These are phyloP conservation scores for Myrmophylax atrothorax DNA, from an alignment of 2,113 vertebrate genomes.

Conservation along the genomic window DNA sequence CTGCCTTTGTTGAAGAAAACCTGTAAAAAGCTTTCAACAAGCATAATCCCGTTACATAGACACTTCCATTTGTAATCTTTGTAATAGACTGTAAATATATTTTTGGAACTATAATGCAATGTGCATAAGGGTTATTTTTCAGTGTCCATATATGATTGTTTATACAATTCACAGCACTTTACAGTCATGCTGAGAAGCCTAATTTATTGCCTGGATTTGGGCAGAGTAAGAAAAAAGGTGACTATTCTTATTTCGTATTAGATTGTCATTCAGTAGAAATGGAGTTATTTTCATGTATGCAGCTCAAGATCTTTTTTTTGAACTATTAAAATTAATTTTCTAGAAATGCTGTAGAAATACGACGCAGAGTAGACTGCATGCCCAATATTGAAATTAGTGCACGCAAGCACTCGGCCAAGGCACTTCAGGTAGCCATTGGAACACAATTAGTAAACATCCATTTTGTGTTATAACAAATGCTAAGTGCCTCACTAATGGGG, in stretches of 20 bases:
- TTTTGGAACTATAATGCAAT: conserved; percentile 99
- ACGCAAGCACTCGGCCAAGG: background rate
- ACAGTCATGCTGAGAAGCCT: conserved; percentile 77
- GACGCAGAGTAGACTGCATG: conserved; percentile 62
- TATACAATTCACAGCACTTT: conserved; percentile 81
- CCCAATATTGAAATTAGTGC: background rate
- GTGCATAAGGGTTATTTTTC: conserved; percentile 88
- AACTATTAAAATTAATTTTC: conserved; percentile 73
- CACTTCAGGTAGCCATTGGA: background rate
- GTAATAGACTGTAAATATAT: conserved; percentile 99
- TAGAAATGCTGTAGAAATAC: conserved; percentile 65
- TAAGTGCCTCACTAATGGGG: conserved; percentile 46
- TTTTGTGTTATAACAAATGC: conserved; percentile 13
- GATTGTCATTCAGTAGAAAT: conserved; percentile 71
- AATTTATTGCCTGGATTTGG: conserved; percentile 73
- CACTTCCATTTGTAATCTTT: conserved; percentile 99
- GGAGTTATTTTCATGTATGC: conserved; percentile 72
- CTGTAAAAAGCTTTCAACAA: conserved; percentile 90
- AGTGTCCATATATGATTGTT: conserved; percentile 82
- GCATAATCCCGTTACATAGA: conserved; percentile 90
- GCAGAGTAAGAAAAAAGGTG: conserved; percentile 74
- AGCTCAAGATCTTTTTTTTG: conserved; percentile 74
- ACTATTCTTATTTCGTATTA: conserved; percentile 75
- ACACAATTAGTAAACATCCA: background rate
- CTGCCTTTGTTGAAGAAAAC: conserved; percentile 80